Conservation (phyloP, 2,113 vertebrate genomes). For the Syngnathus typhle region DNA sequence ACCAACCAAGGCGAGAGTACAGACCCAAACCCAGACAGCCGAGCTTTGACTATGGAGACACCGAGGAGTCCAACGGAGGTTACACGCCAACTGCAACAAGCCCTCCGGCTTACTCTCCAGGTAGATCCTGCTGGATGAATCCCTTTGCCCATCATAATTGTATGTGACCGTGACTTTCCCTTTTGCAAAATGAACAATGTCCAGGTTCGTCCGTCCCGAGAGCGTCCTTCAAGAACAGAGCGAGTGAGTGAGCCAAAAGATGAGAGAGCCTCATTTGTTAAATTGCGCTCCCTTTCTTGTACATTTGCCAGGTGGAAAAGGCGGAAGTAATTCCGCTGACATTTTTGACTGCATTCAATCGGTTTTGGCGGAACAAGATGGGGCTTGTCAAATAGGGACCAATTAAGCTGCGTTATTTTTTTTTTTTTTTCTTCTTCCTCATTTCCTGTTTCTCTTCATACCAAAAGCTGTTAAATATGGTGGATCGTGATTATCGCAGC, state of each 20-base stretch:
- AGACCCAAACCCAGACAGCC: slow-evolving; percentile 79
- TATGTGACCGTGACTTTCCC: slow-evolving; percentile 24
- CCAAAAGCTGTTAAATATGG: slow-evolving; percentile 24
- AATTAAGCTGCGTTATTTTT: slow-evolving; percentile 1
- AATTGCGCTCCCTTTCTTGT: slow-evolving; percentile 13
- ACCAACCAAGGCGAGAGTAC: slow-evolving; percentile 77
- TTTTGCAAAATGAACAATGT: slow-evolving; percentile 40
- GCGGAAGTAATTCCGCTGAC: slow-evolving; percentile 20
- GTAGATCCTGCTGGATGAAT: slow-evolving; percentile 28
- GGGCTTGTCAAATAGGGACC: slow-evolving; percentile 5
- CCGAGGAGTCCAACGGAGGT: slow-evolving; percentile 79
- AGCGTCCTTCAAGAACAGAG: slow-evolving; percentile 54
- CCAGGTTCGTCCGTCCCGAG: slow-evolving; percentile 46
- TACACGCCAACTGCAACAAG: slow-evolving; percentile 51
- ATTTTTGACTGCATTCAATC: slow-evolving; percentile 7
- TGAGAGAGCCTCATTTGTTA: slow-evolving; percentile 11
- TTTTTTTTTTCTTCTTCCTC: too few relatives aligned
- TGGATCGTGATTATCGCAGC: background rate
- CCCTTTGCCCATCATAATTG: too few relatives aligned
- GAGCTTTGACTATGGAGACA: slow-evolving; percentile 72
- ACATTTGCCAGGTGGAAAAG: slow-evolving; percentile 9
- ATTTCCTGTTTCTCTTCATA: background rate
- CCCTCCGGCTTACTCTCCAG: slow-evolving; percentile 50
- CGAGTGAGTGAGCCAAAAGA: slow-evolving; percentile 58
- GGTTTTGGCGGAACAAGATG: slow-evolving; percentile 6